Evolutionary conservation across 2,113 vertebrate species (phyloP).

Genomic region (Propithecus coquereli): DNA sequence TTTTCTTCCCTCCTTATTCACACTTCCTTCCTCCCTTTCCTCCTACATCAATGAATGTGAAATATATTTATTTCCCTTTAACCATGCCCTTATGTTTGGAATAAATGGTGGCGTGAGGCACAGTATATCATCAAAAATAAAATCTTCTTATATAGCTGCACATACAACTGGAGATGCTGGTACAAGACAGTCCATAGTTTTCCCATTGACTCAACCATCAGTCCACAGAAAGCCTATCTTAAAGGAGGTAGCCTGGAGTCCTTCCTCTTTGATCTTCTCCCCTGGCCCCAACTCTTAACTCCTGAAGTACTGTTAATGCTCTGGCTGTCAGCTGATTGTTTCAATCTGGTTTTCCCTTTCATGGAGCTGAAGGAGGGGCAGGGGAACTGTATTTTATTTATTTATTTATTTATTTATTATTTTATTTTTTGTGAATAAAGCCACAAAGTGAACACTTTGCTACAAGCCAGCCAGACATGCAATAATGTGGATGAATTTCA

Average conservation of each 20-base stretch:
- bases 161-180: neutral
- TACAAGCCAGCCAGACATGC: neutral
- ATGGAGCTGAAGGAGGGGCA: neutral
- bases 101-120: neutral
- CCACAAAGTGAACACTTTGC: neutral
- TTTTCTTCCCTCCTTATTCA: neutral
- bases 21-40: neutral
- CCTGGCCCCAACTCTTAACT: neutral
- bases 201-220: neutral
- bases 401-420: too few species aligned
- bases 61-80: constrained; percentile 9
- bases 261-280: neutral
- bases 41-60: neutral
- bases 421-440: neutral
- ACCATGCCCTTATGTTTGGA: neutral
- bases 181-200: neutral
- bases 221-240: neutral
- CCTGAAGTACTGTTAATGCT: neutral
- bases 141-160: neutral
- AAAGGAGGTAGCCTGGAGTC: neutral
- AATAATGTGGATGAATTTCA: neutral
- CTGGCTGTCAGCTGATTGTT: neutral
- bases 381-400: neutral
- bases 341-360: neutral
- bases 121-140: neutral